A percentile compares a stretch with the other conserved stretches of the same genome.
Conservation (phyloP, 2,113 vertebrate genomes). For the Axis porcinus region DNA sequence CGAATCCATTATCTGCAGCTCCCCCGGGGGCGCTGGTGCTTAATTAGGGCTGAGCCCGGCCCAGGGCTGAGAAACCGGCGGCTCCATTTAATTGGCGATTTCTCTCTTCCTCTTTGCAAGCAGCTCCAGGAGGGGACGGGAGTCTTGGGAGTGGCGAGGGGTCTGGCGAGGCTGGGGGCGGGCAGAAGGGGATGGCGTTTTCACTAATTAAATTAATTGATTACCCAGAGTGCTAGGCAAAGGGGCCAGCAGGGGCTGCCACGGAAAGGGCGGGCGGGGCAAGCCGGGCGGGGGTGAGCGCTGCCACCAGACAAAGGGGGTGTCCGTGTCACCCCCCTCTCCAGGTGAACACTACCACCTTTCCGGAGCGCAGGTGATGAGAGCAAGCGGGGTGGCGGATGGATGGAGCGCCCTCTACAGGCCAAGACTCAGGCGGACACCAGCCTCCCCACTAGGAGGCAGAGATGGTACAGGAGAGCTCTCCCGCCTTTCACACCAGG, state of each 20-base stretch:
- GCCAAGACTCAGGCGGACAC: not conserved
- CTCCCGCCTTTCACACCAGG: not conserved
- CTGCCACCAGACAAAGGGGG: not conserved
- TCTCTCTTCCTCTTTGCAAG: not conserved
- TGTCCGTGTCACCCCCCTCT: not conserved
- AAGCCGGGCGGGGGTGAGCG: accelerated
- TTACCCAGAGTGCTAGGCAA: conserved; percentile 57
- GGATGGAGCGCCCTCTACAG: not conserved
- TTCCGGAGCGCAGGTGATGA: not conserved
- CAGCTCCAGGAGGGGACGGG: not conserved
- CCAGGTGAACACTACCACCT: not conserved
- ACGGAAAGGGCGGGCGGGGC: not conserved
- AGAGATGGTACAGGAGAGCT: not conserved
- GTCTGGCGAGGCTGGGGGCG: conserved; percentile 3
- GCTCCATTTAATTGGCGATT: conserved; percentile 16
- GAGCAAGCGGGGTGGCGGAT: not conserved
- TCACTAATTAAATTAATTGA: conserved; percentile 71
- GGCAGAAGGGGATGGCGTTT: conserved; percentile 35
- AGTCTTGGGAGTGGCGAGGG: conserved; percentile 17
- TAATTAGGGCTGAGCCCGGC: not conserved
- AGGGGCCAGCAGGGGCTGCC: not conserved
- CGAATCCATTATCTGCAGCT: not conserved
- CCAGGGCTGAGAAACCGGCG: not conserved
- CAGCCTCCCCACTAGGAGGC: not conserved
- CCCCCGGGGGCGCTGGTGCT: not conserved